Evolutionary conservation across 1,140 invertebrate genomes (phyloP).

Genomic region (Solen grandis): DNA sequence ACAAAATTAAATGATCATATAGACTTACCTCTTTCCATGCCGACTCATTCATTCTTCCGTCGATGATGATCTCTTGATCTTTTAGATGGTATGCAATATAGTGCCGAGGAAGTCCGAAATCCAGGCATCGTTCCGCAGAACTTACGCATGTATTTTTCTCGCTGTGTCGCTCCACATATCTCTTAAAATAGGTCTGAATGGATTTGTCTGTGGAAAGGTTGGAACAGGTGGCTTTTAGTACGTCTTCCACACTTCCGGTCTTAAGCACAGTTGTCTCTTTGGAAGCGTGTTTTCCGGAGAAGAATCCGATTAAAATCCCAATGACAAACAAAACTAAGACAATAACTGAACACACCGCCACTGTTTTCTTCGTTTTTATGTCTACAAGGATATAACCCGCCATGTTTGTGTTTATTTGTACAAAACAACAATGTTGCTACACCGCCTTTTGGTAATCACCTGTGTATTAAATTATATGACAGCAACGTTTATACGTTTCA

Average conservation of each 20-base stretch:
- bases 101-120: constrained; percentile 48
- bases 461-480: too few species aligned
- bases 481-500: too few species aligned
- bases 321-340: constrained; percentile 19
- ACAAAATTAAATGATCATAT: too few species aligned
- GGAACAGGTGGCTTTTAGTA: neutral
- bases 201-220: too few species aligned
- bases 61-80: constrained; percentile 55
- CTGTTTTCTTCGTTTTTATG: constrained; percentile 32
- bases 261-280: neutral
- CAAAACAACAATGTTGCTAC: too few species aligned
- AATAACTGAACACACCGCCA: constrained; percentile 6
- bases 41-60: constrained; percentile 63
- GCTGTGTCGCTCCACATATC: constrained; percentile 25
- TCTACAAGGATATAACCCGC: constrained; percentile 39
- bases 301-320: constrained; percentile 39
- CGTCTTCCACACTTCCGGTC: neutral
- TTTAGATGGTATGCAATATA: constrained; percentile 62
- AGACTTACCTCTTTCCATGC: constrained; percentile 63
- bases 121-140: constrained; percentile 3
- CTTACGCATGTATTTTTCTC: constrained; percentile 23
- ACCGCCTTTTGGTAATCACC: too few species aligned
- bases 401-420: constrained; percentile 32
- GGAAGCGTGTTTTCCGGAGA: neutral
- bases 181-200: constrained; percentile 14